Conservation (phyloP, 2,888 invertebrate genomes). For the Myathropa florea region DNA sequence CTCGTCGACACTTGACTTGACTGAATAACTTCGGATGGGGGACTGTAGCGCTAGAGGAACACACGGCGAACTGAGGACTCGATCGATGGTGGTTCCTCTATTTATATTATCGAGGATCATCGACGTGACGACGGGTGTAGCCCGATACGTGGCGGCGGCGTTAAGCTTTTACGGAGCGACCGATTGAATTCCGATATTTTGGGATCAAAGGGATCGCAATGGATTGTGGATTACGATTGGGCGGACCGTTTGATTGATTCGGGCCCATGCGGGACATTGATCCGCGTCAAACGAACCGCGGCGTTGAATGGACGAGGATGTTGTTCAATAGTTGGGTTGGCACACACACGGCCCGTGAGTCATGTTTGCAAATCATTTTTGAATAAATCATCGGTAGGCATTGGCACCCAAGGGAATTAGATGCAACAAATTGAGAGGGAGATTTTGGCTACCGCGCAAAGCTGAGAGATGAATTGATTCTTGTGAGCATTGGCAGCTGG, state of each 20-base stretch:
- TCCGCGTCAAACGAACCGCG: neutral
- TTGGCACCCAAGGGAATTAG: neutral
- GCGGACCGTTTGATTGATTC: slow-evolving; percentile 44
- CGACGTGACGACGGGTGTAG: slow-evolving; percentile 8
- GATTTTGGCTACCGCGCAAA: neutral
- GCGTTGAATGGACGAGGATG: neutral
- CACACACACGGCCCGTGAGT: slow-evolving; percentile 9
- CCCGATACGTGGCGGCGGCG: neutral
- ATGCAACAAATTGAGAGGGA: neutral
- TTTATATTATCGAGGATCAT: slow-evolving; percentile 64
- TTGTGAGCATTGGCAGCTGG: neutral
- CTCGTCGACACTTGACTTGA: neutral
- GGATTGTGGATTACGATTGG: slow-evolving; percentile 4
- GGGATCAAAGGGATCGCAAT: slow-evolving; percentile 55
- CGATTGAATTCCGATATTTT: slow-evolving; percentile 63
- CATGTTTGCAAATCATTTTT: slow-evolving; percentile 2
- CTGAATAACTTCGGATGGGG: slow-evolving; percentile 3
- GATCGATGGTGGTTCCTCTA: slow-evolving; percentile 50
- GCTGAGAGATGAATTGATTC: neutral
- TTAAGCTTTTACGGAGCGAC: slow-evolving; percentile 39
- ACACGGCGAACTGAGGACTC: slow-evolving; percentile 59
- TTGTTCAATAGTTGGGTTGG: slow-evolving; percentile 9
- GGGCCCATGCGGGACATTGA: slow-evolving; percentile 10
- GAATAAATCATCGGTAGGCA: neutral
- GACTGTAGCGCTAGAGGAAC: slow-evolving; percentile 44